Evolutionary conservation across 2,888 invertebrate species (phyloP).

Genomic region (Ephialtes manifestator): DNA sequence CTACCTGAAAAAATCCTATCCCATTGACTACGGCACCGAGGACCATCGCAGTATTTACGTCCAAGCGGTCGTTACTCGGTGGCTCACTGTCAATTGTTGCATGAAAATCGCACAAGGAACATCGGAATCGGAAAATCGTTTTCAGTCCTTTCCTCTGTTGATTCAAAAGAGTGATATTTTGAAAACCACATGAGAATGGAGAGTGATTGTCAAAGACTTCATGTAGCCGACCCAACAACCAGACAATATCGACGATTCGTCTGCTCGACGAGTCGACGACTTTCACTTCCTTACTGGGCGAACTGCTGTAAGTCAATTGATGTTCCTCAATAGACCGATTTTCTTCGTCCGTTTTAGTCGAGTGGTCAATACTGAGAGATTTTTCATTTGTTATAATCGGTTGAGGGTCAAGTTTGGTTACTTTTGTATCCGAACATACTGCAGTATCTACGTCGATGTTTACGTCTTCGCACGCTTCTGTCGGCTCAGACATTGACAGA

Average conservation of each 20-base stretch:
- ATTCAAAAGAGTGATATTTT: background rate
- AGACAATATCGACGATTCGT: background rate
- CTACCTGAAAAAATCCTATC: slow-evolving; percentile 1
- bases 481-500: too few species aligned
- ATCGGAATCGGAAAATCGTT: slow-evolving; percentile 13
- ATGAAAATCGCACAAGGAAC: slow-evolving; percentile 11
- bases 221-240: background rate
- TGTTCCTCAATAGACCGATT: background rate
- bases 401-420: too few species aligned
- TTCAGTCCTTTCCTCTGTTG: background rate
- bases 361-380: too few species aligned
- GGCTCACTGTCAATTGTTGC: slow-evolving; percentile 2
- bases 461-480: too few species aligned
- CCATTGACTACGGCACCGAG: slow-evolving; percentile 14
- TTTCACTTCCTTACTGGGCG: background rate
- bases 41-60: slow-evolving; percentile 14
- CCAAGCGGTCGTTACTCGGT: background rate
- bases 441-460: too few species aligned
- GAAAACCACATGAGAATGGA: background rate
- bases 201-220: slow-evolving; percentile 15
- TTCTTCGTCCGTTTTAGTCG: background rate
- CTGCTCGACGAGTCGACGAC: background rate
- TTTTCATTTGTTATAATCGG: too few species aligned
- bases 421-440: too few species aligned
- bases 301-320: background rate